Conservation (phyloP, 2,888 invertebrate species). For the Achlya flavicornis region DNA sequence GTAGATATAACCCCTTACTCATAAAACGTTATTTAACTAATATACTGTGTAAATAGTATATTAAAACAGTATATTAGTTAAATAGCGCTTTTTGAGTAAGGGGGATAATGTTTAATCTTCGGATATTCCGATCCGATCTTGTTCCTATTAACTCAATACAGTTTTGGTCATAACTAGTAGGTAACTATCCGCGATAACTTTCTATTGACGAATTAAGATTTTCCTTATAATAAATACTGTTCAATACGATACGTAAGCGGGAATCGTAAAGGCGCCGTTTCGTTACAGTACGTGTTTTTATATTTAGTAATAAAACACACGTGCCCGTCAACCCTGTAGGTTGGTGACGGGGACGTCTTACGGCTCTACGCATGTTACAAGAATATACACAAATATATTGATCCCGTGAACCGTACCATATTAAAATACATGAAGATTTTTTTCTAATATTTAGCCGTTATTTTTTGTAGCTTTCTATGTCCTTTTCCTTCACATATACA, state of each 20-base stretch:
- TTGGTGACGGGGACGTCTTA: constrained; percentile 24
- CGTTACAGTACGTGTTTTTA: constrained; percentile 61
- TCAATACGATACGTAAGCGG: constrained; percentile 42
- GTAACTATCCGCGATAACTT: background rate
- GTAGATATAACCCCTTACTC: too few relatives aligned
- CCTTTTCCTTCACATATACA: too few relatives aligned
- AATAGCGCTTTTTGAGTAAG: too few relatives aligned
- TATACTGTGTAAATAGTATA: too few relatives aligned
- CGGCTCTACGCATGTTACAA: constrained; percentile 22
- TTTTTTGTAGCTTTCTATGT: too few relatives aligned
- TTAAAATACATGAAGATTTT: too few relatives aligned
- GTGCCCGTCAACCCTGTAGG: constrained; percentile 45
- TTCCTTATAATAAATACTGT: constrained; percentile 30
- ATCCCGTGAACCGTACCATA: background rate
- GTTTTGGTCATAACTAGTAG: background rate
- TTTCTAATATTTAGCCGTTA: too few relatives aligned
- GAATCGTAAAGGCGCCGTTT: constrained; percentile 52
- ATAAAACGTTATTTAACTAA: too few relatives aligned
- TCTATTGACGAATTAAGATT: constrained; percentile 18
- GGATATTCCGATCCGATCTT: too few relatives aligned
- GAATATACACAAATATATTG: background rate
- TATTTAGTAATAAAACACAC: constrained; percentile 69
- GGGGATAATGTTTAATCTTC: too few relatives aligned
- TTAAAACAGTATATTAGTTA: too few relatives aligned
- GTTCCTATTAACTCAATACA: too few relatives aligned